Conservation (phyloP, 2,797 vertebrate species). For the Coilia nasus region DNA sequence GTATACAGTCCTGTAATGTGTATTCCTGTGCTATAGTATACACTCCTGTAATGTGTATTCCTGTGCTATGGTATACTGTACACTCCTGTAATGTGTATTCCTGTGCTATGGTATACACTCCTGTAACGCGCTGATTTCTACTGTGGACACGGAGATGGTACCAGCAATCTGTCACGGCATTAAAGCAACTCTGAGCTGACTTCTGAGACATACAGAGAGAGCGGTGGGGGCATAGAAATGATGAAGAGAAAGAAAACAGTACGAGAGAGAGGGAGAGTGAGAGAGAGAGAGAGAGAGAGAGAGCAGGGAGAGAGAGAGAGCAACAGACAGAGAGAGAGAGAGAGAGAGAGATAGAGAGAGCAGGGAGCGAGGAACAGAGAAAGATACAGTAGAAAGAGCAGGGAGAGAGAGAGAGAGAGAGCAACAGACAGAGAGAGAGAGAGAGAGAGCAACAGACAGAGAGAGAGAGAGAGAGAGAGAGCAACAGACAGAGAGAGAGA, state of each 20-base stretch:
- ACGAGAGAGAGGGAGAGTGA: neutral
- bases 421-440: neutral
- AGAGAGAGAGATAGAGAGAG: slow-evolving; percentile 11
- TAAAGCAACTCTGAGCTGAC: slow-evolving; percentile 36
- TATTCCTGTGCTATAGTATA: neutral
- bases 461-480: neutral
- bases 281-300: no score
- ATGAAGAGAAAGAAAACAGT: no score
- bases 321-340: neutral
- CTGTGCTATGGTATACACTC: neutral
- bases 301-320: neutral
- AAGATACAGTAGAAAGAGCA: no score
- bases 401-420: no score
- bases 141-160: neutral
- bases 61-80: neutral
- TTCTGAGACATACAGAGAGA: neutral
- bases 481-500: no score
- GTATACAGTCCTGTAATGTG: no score
- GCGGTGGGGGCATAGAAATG: neutral
- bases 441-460: no score
- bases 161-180: slow-evolving; percentile 12
- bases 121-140: neutral
- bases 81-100: neutral
- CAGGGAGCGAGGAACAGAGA: neutral
- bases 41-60: neutral